A percentile compares a stretch with the other conserved stretches of the same genome.
These are phyloP conservation scores for Drosophila hydei DNA, from an alignment of 1,140 invertebrate genomes.

Conservation along the genomic window DNA sequence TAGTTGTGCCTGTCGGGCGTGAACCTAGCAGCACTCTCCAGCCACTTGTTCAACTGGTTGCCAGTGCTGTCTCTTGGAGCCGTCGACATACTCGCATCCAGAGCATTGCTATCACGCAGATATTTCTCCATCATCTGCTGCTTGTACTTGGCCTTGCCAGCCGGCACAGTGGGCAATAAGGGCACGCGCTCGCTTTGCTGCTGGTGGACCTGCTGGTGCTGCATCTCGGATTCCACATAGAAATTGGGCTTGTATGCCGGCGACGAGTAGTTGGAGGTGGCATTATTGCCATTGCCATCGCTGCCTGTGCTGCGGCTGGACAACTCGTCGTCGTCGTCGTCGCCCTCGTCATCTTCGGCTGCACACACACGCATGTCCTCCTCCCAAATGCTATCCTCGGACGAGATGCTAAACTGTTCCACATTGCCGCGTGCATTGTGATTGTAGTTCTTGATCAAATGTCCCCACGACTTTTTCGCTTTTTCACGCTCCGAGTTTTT, in stretches of 20 bases:
- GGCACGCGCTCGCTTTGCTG: slow-evolving; percentile 44
- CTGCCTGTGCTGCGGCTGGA: slow-evolving; percentile 70
- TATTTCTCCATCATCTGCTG: slow-evolving; percentile 86
- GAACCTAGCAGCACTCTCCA: slow-evolving; percentile 88
- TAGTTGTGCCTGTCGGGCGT: slow-evolving; percentile 88
- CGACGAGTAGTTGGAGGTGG: slow-evolving; percentile 9
- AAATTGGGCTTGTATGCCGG: slow-evolving; percentile 61
- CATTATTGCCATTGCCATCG: slow-evolving; percentile 68
- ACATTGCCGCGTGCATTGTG: slow-evolving; percentile 89
- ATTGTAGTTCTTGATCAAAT: slow-evolving; percentile 89
- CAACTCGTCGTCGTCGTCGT: slow-evolving; percentile 60
- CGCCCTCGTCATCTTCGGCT: slow-evolving; percentile 59
- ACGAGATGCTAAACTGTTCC: slow-evolving; percentile 90
- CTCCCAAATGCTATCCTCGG: slow-evolving; percentile 90
- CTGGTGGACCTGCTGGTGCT: slow-evolving; percentile 16
- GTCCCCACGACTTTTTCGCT: slow-evolving; percentile 88
- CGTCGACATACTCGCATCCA: slow-evolving; percentile 6
- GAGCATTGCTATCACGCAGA: slow-evolving; percentile 70
- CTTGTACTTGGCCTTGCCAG: slow-evolving; percentile 84
- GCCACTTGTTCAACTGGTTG: slow-evolving; percentile 87
- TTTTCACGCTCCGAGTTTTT: slow-evolving; percentile 88
- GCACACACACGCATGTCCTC: slow-evolving; percentile 83
- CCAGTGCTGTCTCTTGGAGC: slow-evolving; percentile 30
- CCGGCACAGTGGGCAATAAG: slow-evolving; percentile 37
- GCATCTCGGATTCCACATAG: slow-evolving; percentile 47